These are phyloP conservation scores for Mormyrus lacerda DNA, from an alignment of 2,113 vertebrate genomes.

Conservation along the genomic window DNA sequence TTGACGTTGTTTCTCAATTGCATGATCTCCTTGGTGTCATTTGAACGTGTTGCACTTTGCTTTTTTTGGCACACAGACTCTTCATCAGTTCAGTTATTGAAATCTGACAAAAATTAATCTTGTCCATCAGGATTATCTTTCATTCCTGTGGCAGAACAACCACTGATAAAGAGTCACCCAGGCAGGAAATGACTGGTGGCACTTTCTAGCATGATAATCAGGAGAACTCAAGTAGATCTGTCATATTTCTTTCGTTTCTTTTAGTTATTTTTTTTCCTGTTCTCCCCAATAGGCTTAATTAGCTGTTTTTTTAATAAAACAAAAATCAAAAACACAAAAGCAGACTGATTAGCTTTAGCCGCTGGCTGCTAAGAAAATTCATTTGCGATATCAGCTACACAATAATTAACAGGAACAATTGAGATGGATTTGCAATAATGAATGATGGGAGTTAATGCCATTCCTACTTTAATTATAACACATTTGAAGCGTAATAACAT, in stretches of 20 bases:
- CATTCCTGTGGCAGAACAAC: slow-evolving; percentile 21
- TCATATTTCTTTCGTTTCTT: background rate
- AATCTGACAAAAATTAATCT: slow-evolving; percentile 48
- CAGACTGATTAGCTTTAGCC: background rate
- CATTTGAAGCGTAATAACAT: background rate
- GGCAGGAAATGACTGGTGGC: background rate
- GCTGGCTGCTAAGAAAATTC: background rate
- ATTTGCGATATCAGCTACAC: background rate
- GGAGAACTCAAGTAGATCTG: slow-evolving; percentile 35
- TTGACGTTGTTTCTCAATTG: background rate
- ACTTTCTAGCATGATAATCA: slow-evolving; percentile 21
- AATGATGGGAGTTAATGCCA: background rate
- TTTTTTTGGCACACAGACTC: slow-evolving; percentile 12
- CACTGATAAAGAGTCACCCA: background rate
- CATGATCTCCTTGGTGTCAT: background rate
- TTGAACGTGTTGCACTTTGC: background rate
- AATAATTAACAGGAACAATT: background rate
- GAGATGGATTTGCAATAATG: background rate
- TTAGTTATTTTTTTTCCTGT: background rate
- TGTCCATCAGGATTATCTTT: slow-evolving; percentile 45
- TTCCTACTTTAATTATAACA: background rate
- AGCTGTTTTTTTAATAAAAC: background rate
- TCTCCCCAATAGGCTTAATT: background rate
- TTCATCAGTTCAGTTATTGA: slow-evolving; percentile 44
- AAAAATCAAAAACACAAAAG: background rate